Evolutionary conservation across 1,140 invertebrate genomes (phyloP).

Genomic region (Diorhabda carinulata): DNA sequence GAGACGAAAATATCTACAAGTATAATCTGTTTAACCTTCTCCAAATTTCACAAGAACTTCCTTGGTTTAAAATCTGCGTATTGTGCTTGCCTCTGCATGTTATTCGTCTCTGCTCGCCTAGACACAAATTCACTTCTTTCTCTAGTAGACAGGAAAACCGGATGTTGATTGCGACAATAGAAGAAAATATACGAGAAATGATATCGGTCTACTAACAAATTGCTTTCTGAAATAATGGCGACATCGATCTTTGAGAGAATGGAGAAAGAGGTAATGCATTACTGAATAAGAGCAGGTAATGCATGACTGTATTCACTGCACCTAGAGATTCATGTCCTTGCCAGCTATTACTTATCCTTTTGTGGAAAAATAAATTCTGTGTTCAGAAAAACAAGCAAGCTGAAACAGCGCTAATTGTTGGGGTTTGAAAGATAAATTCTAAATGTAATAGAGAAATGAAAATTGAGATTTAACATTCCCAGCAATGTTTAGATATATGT

Average conservation of each 20-base stretch:
- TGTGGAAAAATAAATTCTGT: conserved; percentile 3
- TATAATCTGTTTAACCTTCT: no score
- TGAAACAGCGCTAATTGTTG: neutral
- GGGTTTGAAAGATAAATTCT: no score
- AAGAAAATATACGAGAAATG: conserved; percentile 38
- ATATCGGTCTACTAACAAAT: conserved; percentile 38
- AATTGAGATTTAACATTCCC: no score
- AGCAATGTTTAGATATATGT: no score
- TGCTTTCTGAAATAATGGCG: conserved; percentile 29
- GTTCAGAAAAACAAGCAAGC: neutral
- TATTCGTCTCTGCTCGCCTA: conserved; percentile 26
- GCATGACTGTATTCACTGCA: conserved; percentile 11
- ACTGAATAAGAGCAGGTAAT: conserved; percentile 5
- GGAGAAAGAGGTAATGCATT: conserved; percentile 18
- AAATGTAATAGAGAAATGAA: no score
- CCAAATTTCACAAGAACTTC: neutral
- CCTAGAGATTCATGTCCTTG: conserved; percentile 16
- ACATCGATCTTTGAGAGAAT: conserved; percentile 24
- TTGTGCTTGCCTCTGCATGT: conserved; percentile 44
- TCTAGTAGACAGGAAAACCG: conserved; percentile 42
- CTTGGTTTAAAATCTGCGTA: conserved; percentile 3
- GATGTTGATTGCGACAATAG: conserved; percentile 47
- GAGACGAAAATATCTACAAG: no score
- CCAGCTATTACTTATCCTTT: neutral
- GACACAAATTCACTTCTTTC: conserved; percentile 39